Base-by-base conservation (phyloP, 1,140 invertebrate genomes). In the Drosophila oshimai region DNA sequence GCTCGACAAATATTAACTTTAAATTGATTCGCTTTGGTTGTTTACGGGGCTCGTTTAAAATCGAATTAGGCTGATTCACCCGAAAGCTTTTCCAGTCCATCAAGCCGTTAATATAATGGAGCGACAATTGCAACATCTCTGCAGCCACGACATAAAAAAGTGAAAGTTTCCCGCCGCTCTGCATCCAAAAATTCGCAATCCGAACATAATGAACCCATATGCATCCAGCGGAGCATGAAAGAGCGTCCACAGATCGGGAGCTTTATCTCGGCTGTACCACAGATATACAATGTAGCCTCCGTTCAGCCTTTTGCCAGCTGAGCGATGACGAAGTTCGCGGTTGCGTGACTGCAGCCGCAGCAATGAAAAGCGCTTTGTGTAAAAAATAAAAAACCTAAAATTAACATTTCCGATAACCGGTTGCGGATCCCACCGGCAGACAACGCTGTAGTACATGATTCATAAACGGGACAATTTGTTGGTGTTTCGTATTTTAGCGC, bases 101-200 rank as follows among this genome's bases (percentile, higher is more conserved):
- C 20, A 13, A 44, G 12, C 12, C 6, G 34, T 24, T 33, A 28
- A 22, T 45, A 28, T 51, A 46, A 64, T 73, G 7, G 28, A 22
- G 6, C 33, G 55, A 55, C 69, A 74, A 50, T 74, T 74, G 70
- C 71, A 74, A 72, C 68, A 72, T 73, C 58, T 49, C 47, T 45
- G 45, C 53, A 72, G 44, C 9, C 26, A 28, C 26, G 20, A 5
- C 42, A 17, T 12, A 26, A 49, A 69, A 84, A 84, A 86, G 81
- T 81, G 81, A 86, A 86, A 86, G 81, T 84, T 72, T 55, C 20
- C 44, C 39, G 39, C 55, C 26, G 46, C 72, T 62, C 58, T 74
- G 72, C 77, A 87, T 73, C 65, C 61, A 26, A 67, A 67, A 76
- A 87, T 86, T 86, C 81, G 81, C 80, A 79, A 83, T 64, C 53